Base-by-base conservation (phyloP, 2,797 vertebrate species). In the Rhinophrynus dorsalis region DNA sequence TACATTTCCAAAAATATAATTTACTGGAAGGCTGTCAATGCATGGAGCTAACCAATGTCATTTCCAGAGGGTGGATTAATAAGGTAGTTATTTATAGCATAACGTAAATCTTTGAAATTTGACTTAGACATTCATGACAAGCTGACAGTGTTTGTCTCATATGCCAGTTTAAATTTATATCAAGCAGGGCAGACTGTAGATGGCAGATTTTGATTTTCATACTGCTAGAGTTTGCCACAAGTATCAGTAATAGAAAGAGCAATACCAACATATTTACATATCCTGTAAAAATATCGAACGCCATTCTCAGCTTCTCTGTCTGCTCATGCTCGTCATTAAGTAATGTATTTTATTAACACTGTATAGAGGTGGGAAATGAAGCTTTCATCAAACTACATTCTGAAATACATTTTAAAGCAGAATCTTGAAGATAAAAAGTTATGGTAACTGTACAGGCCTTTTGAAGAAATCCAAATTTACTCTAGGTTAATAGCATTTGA, bases 131-230 rank as follows among this genome's bases (percentile, higher is more conserved):
- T 9, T 51, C 6, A 20, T 3, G 56, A 68, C 32, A 60, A 42
- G 27, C 47, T 61, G 67, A 69, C 42, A 11, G 58, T 17, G 60
- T 54, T 61, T n/a, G 50, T n/a, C 42, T 61, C 50, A 61, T 30
- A 55, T 18, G 67, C 21, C 57, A 69, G 37, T 42, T 6, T 54
- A 12, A 33, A 54, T 61, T 69, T 51, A 68, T 29, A 52, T 9
- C 15, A 45, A 55, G 20, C 21, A 44, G 9, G 24, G 29, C 20
- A 44, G 65, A 52, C 18, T 52, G 10, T 52, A 12, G 11, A 8
- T 17, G 50, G 27, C 67, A 60, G 26, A 21, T 45, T 40, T 13
- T 30, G 1, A 51, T 51, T 61, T 47, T 42, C 67, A 44, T 54
- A 54, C 20, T 45, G 10, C 42, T 42, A 32, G 27, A 55, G 10